Conservation (phyloP, 2,888 invertebrate species). For the Hanleya hanleyi region DNA sequence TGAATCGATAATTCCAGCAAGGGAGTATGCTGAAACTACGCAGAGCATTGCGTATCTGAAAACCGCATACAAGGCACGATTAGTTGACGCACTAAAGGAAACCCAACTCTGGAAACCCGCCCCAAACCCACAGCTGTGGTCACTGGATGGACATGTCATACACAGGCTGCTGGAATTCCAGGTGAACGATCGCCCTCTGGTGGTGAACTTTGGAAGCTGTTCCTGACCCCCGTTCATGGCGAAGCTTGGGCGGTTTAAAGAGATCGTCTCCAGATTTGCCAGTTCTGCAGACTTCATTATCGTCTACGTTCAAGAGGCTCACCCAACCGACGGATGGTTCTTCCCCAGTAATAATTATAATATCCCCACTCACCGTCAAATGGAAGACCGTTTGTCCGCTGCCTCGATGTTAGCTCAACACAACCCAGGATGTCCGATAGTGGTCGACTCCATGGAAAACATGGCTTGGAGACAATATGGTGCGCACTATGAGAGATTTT, state of each 20-base stretch:
- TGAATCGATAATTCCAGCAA: too few relatives aligned
- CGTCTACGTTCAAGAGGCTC: constrained; percentile 46
- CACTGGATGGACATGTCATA: not conserved
- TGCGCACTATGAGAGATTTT: constrained; percentile 39
- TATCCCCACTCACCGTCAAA: constrained; percentile 21
- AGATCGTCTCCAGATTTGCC: constrained; percentile 29
- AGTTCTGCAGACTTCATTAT: constrained; percentile 40
- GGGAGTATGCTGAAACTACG: too few relatives aligned
- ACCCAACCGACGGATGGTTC: constrained; percentile 44
- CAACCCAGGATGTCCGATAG: constrained; percentile 10
- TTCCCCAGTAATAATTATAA: constrained; percentile 31
- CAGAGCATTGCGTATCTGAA: not conserved
- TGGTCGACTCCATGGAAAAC: constrained; percentile 38
- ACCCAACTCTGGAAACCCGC: not conserved
- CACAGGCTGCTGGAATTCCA: not conserved
- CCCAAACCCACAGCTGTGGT: not conserved
- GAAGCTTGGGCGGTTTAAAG: constrained; percentile 34
- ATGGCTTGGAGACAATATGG: constrained; percentile 31
- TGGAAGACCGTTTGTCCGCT: constrained; percentile 37
- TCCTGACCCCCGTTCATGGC: constrained; percentile 44
- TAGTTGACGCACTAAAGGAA: not conserved
- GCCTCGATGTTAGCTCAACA: constrained; percentile 21
- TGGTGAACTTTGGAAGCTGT: constrained; percentile 37
- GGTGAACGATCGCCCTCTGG: constrained; percentile 37
- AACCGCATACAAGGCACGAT: not conserved